Conservation (phyloP, 2,888 invertebrate genomes). For the Dryocosmus kuriphilus region DNA sequence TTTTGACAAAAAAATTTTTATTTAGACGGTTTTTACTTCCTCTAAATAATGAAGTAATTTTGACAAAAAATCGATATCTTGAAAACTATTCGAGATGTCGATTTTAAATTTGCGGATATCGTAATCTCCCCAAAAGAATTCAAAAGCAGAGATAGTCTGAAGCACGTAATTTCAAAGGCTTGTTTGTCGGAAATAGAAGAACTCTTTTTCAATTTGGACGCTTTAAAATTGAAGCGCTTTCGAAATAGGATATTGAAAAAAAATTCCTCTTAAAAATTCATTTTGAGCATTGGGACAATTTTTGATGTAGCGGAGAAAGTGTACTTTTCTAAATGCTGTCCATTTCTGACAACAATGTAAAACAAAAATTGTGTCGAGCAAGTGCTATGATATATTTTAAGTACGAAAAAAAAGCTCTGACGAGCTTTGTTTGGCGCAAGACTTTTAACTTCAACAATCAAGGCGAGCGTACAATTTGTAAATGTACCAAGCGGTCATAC, state of each 20-base stretch:
- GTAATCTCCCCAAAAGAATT: too few species aligned
- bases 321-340: neutral
- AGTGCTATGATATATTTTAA: constrained; percentile 69
- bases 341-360: constrained; percentile 18
- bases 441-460: constrained; percentile 16
- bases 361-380: constrained; percentile 48
- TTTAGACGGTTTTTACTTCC: too few species aligned
- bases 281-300: neutral
- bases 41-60: too few species aligned
- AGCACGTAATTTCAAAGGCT: neutral
- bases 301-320: neutral
- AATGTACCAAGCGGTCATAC: constrained; percentile 41
- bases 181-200: neutral
- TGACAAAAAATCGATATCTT: too few species aligned
- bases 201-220: neutral
- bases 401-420: constrained; percentile 59
- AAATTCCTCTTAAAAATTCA: neutral
- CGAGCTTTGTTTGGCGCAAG: constrained; percentile 26
- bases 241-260: neutral
- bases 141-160: constrained; percentile 10
- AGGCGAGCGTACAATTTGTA: neutral
- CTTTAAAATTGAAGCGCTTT: neutral
- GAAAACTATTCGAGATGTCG: too few species aligned
- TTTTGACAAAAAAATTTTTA: too few species aligned
- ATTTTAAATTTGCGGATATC: too few species aligned